These are phyloP conservation scores for Columba janthina DNA, from an alignment of 2,113 vertebrate species.

Conservation along the genomic window DNA sequence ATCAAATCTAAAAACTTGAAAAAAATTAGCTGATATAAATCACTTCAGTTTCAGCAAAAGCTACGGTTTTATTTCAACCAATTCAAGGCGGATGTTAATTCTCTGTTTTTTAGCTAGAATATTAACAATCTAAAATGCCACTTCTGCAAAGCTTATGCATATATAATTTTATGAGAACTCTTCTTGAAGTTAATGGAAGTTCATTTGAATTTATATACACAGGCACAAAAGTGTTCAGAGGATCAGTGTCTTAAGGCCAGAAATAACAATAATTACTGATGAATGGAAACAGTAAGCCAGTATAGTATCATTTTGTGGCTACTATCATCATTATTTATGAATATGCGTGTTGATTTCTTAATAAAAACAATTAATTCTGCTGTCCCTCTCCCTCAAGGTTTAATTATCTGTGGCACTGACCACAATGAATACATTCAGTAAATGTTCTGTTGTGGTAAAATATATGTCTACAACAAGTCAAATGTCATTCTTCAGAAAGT, in stretches of 20 bases:
- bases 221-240: background rate
- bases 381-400: background rate
- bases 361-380: background rate
- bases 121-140: constrained; percentile 42
- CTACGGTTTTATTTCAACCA: constrained; percentile 1
- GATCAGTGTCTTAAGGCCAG: background rate
- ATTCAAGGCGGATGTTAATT: constrained; percentile 32
- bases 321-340: background rate
- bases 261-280: background rate
- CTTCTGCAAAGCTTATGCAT: constrained; percentile 29
- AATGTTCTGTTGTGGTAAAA: background rate
- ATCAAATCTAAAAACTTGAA: background rate
- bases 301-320: background rate
- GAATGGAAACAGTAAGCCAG: background rate
- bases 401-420: background rate
- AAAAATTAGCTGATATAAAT: background rate
- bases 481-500: background rate
- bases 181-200: background rate
- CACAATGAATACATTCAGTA: background rate
- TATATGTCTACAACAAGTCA: background rate
- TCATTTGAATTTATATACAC: constrained; percentile 31
- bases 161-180: constrained; percentile 33
- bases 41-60: background rate
- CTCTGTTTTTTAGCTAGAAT: background rate
- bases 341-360: background rate